A percentile compares a stretch with the other conserved stretches of the same genome.
These are phyloP conservation scores for Pseudopleuronectes americanus DNA, from an alignment of 2,797 vertebrate genomes.

Conservation along the genomic window DNA sequence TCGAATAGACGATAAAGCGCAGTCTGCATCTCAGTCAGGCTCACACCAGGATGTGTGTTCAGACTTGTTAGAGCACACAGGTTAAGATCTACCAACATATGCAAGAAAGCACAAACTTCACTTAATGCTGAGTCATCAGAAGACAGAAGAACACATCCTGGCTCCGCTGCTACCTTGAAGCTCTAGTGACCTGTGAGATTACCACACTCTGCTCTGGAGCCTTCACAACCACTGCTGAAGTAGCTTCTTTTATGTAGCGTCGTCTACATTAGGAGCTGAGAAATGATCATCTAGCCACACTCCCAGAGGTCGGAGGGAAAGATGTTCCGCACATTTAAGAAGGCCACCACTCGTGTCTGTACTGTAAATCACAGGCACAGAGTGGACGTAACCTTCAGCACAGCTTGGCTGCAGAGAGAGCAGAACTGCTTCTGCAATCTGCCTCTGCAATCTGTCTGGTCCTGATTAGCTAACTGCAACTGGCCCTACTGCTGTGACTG, in stretches of 20 bases:
- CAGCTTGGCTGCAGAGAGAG: constrained; percentile 6
- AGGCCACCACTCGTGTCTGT: background rate
- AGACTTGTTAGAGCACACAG: background rate
- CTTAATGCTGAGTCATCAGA: background rate
- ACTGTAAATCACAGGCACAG: background rate
- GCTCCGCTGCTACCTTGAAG: background rate
- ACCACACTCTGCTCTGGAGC: background rate
- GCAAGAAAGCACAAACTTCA: background rate
- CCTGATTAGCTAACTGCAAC: constrained; percentile 14
- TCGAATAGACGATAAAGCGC: too few relatives aligned
- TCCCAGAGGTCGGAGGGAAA: background rate
- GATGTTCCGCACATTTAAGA: background rate
- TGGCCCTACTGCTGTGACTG: background rate
- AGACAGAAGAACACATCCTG: background rate
- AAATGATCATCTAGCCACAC: background rate
- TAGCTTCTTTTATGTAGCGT: background rate
- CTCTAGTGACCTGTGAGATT: background rate
- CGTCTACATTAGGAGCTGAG: background rate
- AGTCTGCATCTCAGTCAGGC: too few relatives aligned
- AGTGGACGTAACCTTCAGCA: constrained; percentile 1
- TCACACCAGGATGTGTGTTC: background rate
- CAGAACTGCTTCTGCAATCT: too few relatives aligned
- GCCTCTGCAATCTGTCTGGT: background rate
- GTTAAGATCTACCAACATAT: background rate
- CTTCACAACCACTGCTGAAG: background rate